These are phyloP conservation scores for Spea bombifrons DNA, from an alignment of 2,113 vertebrate genomes.

Conservation along the genomic window DNA sequence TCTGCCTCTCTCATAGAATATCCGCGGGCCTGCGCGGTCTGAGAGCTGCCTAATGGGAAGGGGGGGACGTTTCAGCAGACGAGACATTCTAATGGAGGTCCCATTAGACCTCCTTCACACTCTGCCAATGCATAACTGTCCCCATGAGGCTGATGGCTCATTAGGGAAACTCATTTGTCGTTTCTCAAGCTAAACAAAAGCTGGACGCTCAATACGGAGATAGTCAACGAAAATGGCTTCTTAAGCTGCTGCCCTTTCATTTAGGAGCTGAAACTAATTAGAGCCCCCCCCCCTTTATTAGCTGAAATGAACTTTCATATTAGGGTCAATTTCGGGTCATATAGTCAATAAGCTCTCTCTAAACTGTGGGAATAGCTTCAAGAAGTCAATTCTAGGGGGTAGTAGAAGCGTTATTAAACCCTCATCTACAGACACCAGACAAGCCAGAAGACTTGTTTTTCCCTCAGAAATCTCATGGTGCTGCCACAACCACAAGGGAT, in stretches of 20 bases:
- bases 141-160: slow-evolving; percentile 38
- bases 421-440: too few species aligned
- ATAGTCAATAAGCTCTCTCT: background rate
- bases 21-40: slow-evolving; percentile 2
- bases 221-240: slow-evolving; percentile 16
- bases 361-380: too few species aligned
- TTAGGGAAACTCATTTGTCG: slow-evolving; percentile 34
- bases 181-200: slow-evolving; percentile 13
- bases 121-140: slow-evolving; percentile 20
- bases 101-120: slow-evolving; percentile 38
- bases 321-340: background rate
- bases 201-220: slow-evolving; percentile 15
- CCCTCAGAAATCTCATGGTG: too few species aligned
- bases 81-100: slow-evolving; percentile 30
- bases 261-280: slow-evolving; percentile 32
- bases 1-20: background rate
- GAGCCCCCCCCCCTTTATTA: background rate
- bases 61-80: slow-evolving; percentile 5
- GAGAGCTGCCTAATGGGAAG: slow-evolving; percentile 24
- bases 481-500: too few species aligned
- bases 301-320: background rate
- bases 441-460: too few species aligned
- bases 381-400: too few species aligned
- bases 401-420: too few species aligned
- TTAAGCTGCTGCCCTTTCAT: slow-evolving; percentile 12